phyloP scores from a whole-genome alignment of 1,140 invertebrate species.

The Holotrichia oblita region DNA sequence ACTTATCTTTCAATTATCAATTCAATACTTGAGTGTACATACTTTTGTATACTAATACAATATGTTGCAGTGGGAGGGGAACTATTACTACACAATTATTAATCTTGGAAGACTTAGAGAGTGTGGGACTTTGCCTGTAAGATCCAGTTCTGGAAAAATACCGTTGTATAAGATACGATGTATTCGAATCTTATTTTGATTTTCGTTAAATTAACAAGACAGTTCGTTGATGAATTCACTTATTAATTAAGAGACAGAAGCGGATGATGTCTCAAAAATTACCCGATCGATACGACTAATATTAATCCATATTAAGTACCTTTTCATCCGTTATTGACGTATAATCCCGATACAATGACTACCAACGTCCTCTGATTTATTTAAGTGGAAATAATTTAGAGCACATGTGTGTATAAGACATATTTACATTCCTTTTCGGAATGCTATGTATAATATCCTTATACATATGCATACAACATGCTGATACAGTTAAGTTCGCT shows the following conservation, averaged over 20 bases:
- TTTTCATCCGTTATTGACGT: neutral
- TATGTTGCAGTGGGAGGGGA: no score
- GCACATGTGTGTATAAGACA: neutral
- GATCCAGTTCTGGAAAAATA: no score
- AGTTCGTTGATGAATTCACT: neutral
- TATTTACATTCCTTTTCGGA: constrained; percentile 9
- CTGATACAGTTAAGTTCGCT: neutral
- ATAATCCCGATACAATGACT: neutral
- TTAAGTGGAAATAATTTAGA: neutral
- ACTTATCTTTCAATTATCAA: no score
- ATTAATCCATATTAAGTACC: neutral
- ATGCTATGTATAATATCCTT: constrained; percentile 4
- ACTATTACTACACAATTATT: no score
- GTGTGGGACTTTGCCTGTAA: no score
- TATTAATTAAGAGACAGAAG: neutral
- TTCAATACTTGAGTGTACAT: no score
- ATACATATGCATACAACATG: neutral
- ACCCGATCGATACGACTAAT: neutral
- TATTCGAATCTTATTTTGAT: no score
- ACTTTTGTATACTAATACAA: no score
- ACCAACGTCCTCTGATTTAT: neutral
- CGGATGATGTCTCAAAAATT: neutral
- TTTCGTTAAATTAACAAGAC: no score
- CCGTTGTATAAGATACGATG: no score
- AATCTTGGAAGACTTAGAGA: no score